Conservation (phyloP, 2,113 vertebrate species). For the Paradisaea rubra region DNA sequence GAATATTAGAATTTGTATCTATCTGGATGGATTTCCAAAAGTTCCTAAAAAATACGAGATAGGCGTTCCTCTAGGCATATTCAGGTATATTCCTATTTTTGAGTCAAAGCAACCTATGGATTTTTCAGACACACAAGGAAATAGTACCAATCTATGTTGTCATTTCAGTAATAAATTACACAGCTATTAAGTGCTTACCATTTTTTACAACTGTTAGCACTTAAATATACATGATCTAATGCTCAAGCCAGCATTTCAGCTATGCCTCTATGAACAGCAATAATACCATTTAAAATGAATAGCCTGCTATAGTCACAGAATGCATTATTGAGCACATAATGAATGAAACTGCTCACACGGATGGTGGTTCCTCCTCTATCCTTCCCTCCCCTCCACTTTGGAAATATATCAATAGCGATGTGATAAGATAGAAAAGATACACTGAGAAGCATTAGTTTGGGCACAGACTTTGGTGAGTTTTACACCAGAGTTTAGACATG, state of each 20-base stretch:
- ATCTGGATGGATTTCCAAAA: neutral
- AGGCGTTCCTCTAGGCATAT: neutral
- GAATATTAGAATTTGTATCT: neutral
- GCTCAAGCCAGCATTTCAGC: neutral
- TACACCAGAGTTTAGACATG: neutral
- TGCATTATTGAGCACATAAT: neutral
- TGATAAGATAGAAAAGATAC: neutral
- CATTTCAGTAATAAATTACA: neutral
- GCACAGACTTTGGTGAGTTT: neutral
- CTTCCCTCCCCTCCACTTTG: neutral
- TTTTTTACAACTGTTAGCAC: neutral
- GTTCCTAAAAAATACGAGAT: neutral
- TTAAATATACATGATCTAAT: constrained; percentile 14
- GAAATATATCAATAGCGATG: neutral
- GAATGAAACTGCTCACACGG: neutral
- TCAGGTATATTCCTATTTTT: neutral
- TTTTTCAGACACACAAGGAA: neutral
- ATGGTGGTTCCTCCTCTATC: neutral
- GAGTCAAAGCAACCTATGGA: neutral
- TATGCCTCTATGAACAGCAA: constrained; percentile 2
- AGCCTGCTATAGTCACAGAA: neutral
- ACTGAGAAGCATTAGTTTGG: neutral
- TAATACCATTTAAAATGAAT: constrained; percentile 5
- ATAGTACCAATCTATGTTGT: neutral
- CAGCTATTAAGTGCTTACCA: neutral